Conservation (phyloP, 2,797 vertebrate species). For the Potorous gilbertii region DNA sequence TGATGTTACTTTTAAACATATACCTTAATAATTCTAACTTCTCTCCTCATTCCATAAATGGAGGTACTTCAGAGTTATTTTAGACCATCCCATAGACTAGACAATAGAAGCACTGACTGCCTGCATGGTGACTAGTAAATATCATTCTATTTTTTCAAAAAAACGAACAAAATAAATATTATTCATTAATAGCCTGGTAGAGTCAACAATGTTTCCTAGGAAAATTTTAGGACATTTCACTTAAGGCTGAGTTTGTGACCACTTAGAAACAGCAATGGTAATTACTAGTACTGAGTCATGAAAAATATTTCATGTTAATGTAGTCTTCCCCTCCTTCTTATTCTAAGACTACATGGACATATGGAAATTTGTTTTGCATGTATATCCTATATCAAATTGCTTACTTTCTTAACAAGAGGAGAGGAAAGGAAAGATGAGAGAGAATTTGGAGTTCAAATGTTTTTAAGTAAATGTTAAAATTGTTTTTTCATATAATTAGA, state of each 20-base stretch:
- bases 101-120: neutral
- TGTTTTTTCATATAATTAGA: neutral
- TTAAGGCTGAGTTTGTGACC: neutral
- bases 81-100: neutral
- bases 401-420: neutral
- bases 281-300: neutral
- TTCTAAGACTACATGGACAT: neutral
- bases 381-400: neutral
- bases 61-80: neutral
- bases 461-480: neutral
- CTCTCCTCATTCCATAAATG: neutral
- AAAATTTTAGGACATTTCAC: neutral
- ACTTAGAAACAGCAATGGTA: neutral
- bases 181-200: neutral
- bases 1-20: neutral
- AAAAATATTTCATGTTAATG: neutral
- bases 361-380: neutral
- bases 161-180: neutral
- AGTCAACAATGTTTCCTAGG: neutral
- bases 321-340: neutral
- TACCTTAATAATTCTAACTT: neutral
- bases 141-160: neutral
- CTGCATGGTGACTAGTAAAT: neutral
- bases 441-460: neutral
- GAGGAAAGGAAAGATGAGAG: neutral